phyloP scores from a whole-genome alignment of 1,140 invertebrate species.

The Tachypleus tridentatus region DNA sequence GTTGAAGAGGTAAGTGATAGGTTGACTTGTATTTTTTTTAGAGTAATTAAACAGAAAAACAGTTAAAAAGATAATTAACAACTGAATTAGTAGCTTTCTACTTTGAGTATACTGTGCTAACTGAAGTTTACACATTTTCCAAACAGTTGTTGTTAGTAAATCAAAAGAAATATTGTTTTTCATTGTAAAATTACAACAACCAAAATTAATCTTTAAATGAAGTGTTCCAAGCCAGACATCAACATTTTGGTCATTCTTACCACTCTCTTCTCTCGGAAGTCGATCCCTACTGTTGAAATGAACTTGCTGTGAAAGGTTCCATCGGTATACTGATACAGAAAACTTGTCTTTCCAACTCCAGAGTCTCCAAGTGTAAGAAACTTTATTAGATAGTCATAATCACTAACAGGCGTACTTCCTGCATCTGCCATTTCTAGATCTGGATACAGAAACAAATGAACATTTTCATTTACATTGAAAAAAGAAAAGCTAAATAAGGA shows the following conservation, averaged over 20 bases:
- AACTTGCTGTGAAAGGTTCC: slow-evolving; percentile 81
- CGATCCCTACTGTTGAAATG: slow-evolving; percentile 94
- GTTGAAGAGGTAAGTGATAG: no score
- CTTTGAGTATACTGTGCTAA: no score
- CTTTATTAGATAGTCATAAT: slow-evolving; percentile 95
- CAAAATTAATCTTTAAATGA: slow-evolving; percentile 11
- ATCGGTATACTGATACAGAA: slow-evolving; percentile 90
- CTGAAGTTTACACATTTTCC: background rate
- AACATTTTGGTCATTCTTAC: slow-evolving; percentile 43
- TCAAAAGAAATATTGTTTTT: background rate
- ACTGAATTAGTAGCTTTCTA: no score
- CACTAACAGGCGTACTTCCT: slow-evolving; percentile 31
- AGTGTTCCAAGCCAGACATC: slow-evolving; percentile 6
- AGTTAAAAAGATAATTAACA: no score
- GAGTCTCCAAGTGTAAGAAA: slow-evolving; percentile 88
- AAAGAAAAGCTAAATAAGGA: no score
- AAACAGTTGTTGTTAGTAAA: background rate
- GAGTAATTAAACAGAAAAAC: no score
- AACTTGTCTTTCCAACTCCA: slow-evolving; percentile 85
- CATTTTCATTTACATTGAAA: no score
- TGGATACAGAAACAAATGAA: background rate
- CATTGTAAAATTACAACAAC: background rate
- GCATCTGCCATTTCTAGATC: slow-evolving; percentile 18
- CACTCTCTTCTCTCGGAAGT: slow-evolving; percentile 91
- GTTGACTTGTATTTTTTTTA: no score